Conservation (phyloP, 2,797 vertebrate genomes). For the Chrosomus eos region DNA sequence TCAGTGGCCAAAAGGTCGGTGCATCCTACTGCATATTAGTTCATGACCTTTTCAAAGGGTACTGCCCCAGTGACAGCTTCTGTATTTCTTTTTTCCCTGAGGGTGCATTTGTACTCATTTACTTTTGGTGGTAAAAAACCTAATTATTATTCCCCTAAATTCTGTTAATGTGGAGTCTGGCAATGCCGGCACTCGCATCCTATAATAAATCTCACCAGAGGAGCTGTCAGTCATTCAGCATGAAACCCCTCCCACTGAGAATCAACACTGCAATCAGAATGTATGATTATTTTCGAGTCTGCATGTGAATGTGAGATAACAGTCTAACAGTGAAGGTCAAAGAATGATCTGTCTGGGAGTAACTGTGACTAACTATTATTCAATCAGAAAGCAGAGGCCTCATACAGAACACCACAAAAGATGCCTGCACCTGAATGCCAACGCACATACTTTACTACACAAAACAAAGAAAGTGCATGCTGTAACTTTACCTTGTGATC, state of each 20-base stretch:
- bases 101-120: background rate
- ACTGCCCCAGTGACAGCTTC: background rate
- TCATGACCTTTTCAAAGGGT: background rate
- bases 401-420: background rate
- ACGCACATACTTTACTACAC: slow-evolving; percentile 4
- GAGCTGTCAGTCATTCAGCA: slow-evolving; percentile 45
- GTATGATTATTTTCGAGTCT: background rate
- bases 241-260: slow-evolving; percentile 25
- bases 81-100: background rate
- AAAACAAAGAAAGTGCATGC: background rate
- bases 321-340: slow-evolving; percentile 17
- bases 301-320: background rate
- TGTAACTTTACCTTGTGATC: background rate
- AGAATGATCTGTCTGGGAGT: slow-evolving; percentile 4
- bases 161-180: slow-evolving; percentile 11
- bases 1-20: too few relatives aligned
- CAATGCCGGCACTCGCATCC: slow-evolving; percentile 20
- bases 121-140: background rate
- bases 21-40: background rate
- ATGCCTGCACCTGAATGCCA: background rate
- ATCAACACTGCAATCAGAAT: slow-evolving; percentile 27
- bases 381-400: background rate
- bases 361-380: background rate
- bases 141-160: background rate
- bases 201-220: slow-evolving; percentile 44